Evolutionary conservation across 35 echinoderm and acorn worm species (phyloP).

Genomic region (Strongylocentrotus purpuratus): DNA sequence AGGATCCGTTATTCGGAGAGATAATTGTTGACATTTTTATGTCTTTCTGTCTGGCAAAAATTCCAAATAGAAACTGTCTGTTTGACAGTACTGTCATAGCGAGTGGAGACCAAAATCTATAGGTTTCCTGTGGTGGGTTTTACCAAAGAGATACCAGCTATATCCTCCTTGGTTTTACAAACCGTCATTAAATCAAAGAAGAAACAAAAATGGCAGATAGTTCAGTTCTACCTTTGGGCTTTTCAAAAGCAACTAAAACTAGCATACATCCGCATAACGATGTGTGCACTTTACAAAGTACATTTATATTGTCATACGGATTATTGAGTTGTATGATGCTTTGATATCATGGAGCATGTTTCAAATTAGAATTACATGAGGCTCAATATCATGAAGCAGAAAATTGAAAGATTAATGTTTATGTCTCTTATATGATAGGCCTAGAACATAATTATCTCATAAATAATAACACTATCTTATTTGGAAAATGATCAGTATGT

Average conservation of each 20-base stretch:
- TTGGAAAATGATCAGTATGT: too few species aligned
- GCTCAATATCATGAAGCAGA: background rate
- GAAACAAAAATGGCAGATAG: background rate
- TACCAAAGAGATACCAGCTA: too few species aligned
- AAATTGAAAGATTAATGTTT: background rate
- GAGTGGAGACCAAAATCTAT: background rate
- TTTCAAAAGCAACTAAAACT: background rate
- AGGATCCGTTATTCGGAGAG: background rate
- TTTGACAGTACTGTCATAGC: background rate
- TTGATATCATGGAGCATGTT: background rate
- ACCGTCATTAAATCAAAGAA: background rate
- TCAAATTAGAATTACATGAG: background rate
- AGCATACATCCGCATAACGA: background rate
- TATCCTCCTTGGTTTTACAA: too few species aligned
- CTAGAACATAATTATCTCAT: too few species aligned
- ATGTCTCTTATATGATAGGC: too few species aligned
- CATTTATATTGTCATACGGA: background rate
- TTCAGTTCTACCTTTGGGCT: background rate
- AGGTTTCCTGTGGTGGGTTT: background rate
- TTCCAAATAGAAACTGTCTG: background rate
- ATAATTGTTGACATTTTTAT: slow-evolving; percentile 1
- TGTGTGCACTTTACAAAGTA: background rate
- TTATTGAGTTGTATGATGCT: background rate
- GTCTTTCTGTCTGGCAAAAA: background rate
- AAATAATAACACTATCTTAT: too few species aligned